Evolutionary conservation across 2,888 invertebrate species (phyloP), one percentile per base, ranked within the genome.

Genomic region (Brachyopa scutellaris): DNA sequence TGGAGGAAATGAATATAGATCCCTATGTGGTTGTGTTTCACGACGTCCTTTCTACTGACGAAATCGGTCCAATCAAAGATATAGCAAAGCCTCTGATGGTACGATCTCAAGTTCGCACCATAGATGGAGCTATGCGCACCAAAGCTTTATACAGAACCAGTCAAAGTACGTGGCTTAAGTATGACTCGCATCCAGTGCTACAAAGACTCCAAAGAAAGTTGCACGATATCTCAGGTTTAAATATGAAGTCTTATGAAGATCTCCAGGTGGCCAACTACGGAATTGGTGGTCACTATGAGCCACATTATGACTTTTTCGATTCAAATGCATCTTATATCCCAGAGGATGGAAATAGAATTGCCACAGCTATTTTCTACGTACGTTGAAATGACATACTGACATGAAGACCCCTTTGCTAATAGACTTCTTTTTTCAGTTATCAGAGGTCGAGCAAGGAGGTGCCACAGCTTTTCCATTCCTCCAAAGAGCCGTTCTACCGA

Each of bases 381-480:
- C 95, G 97, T 94, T 47, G 11, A 1, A 36, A 2, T 2, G 0
- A 3, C 36, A 11, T 5, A 36, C 13, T 29, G 62, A n/a, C n/a
- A n/a, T 91, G 84, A 84, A 85, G 31, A 87, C 26, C 6, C 6
- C 3, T 5, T 92, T 69, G 17, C 29, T n/a, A 11, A 7, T 7
- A 8, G 17, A 15, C 21, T 31, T 5, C 9, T 26, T 53, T 8
- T 90, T 89, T 70, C 85, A 99, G 98, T 96, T 99, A 95, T 96
- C 96, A 64, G 97, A 98, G 88, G 99, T 99, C n/a, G 94, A 95
- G 36, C 97, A 97, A 88, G 99, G 99, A 1, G 99, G 99, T 8
- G 98, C 97, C 1, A 99, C 99, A 0, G 99, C 99, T 5, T 99
- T 99, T 91, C 97, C 99, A 0, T 94, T 94, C 85, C 92, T 99